phyloP scores from a whole-genome alignment of 1,140 invertebrate species.

The Hermatobates lingyangjiaoensis region DNA sequence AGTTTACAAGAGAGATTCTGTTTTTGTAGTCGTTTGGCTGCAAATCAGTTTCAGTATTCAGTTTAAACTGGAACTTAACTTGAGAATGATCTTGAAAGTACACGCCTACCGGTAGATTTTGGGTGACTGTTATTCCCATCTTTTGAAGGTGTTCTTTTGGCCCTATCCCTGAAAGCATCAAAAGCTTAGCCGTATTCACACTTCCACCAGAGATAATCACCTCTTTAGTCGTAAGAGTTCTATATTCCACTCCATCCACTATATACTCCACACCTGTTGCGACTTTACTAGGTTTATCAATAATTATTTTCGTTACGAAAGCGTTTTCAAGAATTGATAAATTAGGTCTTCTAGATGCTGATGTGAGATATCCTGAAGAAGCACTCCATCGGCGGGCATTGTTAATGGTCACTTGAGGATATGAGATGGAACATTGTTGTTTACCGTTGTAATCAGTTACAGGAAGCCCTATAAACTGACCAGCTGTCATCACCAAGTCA shows the following conservation, averaged over 20 bases:
- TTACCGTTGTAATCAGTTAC: slow-evolving; percentile 31
- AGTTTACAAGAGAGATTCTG: not conserved
- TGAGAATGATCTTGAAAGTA: slow-evolving; percentile 59
- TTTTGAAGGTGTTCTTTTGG: slow-evolving; percentile 38
- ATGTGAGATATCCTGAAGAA: slow-evolving; percentile 33
- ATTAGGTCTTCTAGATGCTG: slow-evolving; percentile 30
- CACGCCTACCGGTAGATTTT: slow-evolving; percentile 55
- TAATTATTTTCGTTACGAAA: slow-evolving; percentile 37
- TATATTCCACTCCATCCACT: slow-evolving; percentile 13
- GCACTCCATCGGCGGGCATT: slow-evolving; percentile 22
- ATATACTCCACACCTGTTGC: slow-evolving; percentile 31
- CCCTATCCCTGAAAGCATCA: slow-evolving; percentile 14
- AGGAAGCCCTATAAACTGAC: slow-evolving; percentile 28
- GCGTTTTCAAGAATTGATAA: slow-evolving; percentile 32
- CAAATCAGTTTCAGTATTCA: not conserved
- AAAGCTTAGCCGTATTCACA: slow-evolving; percentile 11
- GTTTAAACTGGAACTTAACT: not conserved
- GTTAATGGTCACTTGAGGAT: slow-evolving; percentile 26
- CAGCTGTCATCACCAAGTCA: slow-evolving; percentile 26
- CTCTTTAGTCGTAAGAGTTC: slow-evolving; percentile 10
- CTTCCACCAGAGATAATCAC: slow-evolving; percentile 13
- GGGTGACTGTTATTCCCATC: slow-evolving; percentile 50
- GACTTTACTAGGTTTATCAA: slow-evolving; percentile 22
- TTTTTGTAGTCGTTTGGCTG: not conserved
- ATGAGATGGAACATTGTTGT: slow-evolving; percentile 27